Base-by-base conservation (phyloP, 2,888 invertebrate genomes). In the Brenthis ino region DNA sequence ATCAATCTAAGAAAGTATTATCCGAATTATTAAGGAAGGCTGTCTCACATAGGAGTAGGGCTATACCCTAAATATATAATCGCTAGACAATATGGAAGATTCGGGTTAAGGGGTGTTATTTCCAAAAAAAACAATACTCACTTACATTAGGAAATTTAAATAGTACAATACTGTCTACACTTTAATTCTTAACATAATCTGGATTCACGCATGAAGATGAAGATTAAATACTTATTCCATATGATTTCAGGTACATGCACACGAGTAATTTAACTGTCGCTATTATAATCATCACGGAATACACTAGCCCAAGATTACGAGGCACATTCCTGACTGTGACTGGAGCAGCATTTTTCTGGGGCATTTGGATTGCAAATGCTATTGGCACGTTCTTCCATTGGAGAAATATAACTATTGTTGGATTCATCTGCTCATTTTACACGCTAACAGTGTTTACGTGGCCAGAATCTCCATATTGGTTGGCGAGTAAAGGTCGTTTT, bases 401-500 rank as follows among this genome's bases (percentile, higher is more conserved):
- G 80, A 80, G 72, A 13, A 74, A 73, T 57, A 80, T 81, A 33
- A 71, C 79, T 1, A 20, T 79, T 37, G 24, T 79, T 2, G 78
- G 79, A 20, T 64, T 57, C 13, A 13, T 48, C 1, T 60, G 66
- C n/a, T 64, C 66, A 6, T 6, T 64, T 28, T 69, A 68, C 56
- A 57, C 57, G 0, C 56, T 68, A 28, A 33, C 57, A 2, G 53
- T 58, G 12, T 33, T 71, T 1, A 37, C 57, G 5, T 71, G 68
- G 64, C 71, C 71, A 6, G 71, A 71, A 48, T 71, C 71, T 77
- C 85, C 85, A 0, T 79, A 81, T 48, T 86, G 85, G 85, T 74
- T 85, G 8, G 85, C 84, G 20, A 79, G 82, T 72, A 82, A 80
- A 69, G 82, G 85, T 16, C 78, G 79, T 60, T 84, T 80, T 16